A percentile compares a stretch with the other conserved stretches of the same genome.
Conservation (phyloP, 2,888 invertebrate genomes). For the Mythimna albipuncta region DNA sequence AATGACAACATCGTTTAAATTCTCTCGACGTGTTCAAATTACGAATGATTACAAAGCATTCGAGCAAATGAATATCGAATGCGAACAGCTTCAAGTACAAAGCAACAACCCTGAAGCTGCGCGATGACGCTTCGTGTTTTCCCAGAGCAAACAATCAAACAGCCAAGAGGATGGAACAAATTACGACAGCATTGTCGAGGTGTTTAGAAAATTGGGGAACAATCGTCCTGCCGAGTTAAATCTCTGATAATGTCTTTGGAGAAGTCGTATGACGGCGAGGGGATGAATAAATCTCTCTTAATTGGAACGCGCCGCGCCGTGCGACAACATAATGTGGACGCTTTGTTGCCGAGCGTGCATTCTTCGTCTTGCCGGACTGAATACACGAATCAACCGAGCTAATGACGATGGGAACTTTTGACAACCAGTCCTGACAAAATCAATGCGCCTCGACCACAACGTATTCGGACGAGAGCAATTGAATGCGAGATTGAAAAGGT, state of each 20-base stretch:
- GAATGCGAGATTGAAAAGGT: conserved; percentile 61
- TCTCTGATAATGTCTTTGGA: conserved; percentile 86
- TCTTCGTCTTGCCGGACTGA: conserved; percentile 77
- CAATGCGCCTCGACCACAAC: conserved; percentile 66
- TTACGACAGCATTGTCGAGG: conserved; percentile 85
- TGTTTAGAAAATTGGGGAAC: conserved; percentile 89
- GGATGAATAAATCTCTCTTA: conserved; percentile 88
- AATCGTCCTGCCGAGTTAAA: conserved; percentile 87
- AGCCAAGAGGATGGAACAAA: conserved; percentile 86
- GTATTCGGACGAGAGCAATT: conserved; percentile 59
- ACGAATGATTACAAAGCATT: conserved; percentile 81
- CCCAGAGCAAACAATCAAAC: conserved; percentile 84
- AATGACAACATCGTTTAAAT: conserved; percentile 76
- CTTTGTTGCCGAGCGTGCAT: conserved; percentile 83
- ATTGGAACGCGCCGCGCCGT: conserved; percentile 84
- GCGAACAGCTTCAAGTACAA: conserved; percentile 79
- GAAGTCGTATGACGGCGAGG: conserved; percentile 80
- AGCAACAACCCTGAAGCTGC: conserved; percentile 75
- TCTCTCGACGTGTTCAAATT: conserved; percentile 76
- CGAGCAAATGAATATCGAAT: conserved; percentile 85
- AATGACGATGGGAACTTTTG: conserved; percentile 83
- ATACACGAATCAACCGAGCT: conserved; percentile 81
- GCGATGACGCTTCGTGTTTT: conserved; percentile 82
- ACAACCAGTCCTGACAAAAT: conserved; percentile 74
- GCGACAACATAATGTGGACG: conserved; percentile 86